Base-by-base conservation (phyloP, 2,888 invertebrate species). In the Coleophora flavipennella region DNA sequence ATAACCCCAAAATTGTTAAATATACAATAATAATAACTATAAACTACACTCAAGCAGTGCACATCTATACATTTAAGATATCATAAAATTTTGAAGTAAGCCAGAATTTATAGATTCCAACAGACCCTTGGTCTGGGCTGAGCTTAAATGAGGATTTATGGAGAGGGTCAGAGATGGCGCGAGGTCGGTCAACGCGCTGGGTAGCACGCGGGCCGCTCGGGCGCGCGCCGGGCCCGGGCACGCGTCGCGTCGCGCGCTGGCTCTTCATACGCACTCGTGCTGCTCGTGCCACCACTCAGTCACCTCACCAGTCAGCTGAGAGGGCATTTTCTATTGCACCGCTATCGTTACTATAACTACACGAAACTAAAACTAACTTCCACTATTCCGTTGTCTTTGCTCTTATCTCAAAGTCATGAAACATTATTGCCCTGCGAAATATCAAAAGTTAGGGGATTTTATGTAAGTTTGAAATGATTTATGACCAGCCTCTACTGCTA, bases 111-210 rank as follows among this genome's bases (percentile, higher is more conserved):
- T 64, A 55, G 62, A 53, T 50, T 52, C 52, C 50, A 51, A 57
- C 54, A 57, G 66, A 70, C 69, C 70, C 64, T 62, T 67, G 69
- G 59, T 72, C 72, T 67, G 62, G 59, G 69, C 66, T 65, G 66
- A 70, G 66, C 70, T 72, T 77, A 74, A 77, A 78, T 75, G 71
- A 74, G 60, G 66, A 80, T 80, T 81, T 81, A 81, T 78, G 79
- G 75, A 77, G 75, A 78, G 75, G 81, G 80, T 81, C 81, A 78
- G 62, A 60, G 64, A 4, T 62, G 67, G 67, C 64, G 64, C 57
- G 69, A 65, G 77, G 75, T 73, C 70, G 61, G 56, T 56, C 61
- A 62, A 63, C 68, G 65, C 62, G 53, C 61, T 55, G 60, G 20
- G 20, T 62, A 67, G 65, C 63, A 55, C 54, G 54, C 48, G 36